Base-by-base conservation (phyloP, 2,797 vertebrate genomes). In the Sphaeramia orbicularis region DNA sequence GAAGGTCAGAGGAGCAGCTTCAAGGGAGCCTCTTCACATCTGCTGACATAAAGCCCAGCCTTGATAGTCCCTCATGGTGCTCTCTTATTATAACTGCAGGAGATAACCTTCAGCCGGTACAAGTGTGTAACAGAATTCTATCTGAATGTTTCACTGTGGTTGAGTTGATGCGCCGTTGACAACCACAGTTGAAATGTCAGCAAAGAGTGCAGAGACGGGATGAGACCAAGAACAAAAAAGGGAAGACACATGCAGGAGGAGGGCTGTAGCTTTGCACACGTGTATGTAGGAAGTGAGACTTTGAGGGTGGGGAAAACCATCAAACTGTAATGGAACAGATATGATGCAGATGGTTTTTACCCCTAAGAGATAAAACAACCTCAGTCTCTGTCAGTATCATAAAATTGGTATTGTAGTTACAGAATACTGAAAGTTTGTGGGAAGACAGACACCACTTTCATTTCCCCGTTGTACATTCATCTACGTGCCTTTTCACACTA, bases 191-290 rank as follows among this genome's bases (percentile, higher is more conserved):
- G 40, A 72, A 79, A 74, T 75, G 72, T 74, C 71, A 76, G 71
- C 21, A 35, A 42, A 16, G 32, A 49, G 37, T 40, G 50, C 24
- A 18, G 10, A 24, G 64, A 66, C 55, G 21, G 9, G 60, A 54
- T 44, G 74, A 80, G 40, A 49, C 1, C 1, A 63, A 59, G 51
- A 50, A 73, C 41, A 56, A 48, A 81, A 80, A 63, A 54, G 56
- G 78, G 67, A 78, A 73, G 67, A 76, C 18, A 40, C 63, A 2
- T 19, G 57, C 19, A 19, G 76, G 73, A 76, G 67, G 83, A 76
- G 80, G 49, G 65, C 64, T 59, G 73, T 61, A 32, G 16, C 50
- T 71, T 44, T 58, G 65, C 52, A 67, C 69, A 68, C 13, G 53
- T 65, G 40, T 24, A 44, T 0, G 0, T 36, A 81, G 80, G 78